A percentile compares a stretch with the other conserved stretches of the same genome.
Conservation (phyloP, 2,113 vertebrate species). For the Callionymus lyra region DNA sequence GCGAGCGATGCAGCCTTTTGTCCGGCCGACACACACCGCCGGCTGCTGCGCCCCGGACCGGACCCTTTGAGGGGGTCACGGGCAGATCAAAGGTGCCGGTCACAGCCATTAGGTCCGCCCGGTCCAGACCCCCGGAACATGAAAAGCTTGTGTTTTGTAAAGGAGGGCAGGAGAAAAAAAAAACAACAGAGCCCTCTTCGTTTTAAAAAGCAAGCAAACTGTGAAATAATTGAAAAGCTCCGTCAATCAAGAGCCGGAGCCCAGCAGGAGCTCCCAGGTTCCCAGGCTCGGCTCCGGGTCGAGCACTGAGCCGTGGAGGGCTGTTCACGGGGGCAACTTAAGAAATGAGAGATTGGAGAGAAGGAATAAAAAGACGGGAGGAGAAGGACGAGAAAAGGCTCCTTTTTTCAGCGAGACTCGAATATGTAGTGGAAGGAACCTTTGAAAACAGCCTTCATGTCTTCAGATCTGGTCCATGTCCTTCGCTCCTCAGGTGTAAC, state of each 20-base stretch:
- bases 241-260: slow-evolving; percentile 72
- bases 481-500: slow-evolving; percentile 68
- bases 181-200: slow-evolving; percentile 68
- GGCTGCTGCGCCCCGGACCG: slow-evolving; percentile 45
- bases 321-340: slow-evolving; percentile 59
- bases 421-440: slow-evolving; percentile 58
- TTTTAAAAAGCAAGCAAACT: slow-evolving; percentile 76
- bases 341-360: slow-evolving; percentile 65
- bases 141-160: slow-evolving; percentile 76
- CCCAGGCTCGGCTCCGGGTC: slow-evolving; percentile 65
- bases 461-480: slow-evolving; percentile 63
- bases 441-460: slow-evolving; percentile 55
- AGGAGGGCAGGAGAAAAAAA: slow-evolving; percentile 60
- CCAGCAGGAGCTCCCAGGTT: slow-evolving; percentile 63
- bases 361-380: slow-evolving; percentile 46
- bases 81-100: slow-evolving; percentile 77
- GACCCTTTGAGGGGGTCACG: slow-evolving; percentile 61
- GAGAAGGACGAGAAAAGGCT: slow-evolving; percentile 50
- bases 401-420: slow-evolving; percentile 23
- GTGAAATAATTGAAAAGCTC: slow-evolving; percentile 82
- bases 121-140: slow-evolving; percentile 66
- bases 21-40: slow-evolving; percentile 56
- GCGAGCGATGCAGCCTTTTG: slow-evolving; percentile 61
- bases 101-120: slow-evolving; percentile 72
- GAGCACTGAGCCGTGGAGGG: slow-evolving; percentile 63